Evolutionary conservation across 2,113 vertebrate genomes (phyloP).

Genomic region (Larimichthys polyactis): DNA sequence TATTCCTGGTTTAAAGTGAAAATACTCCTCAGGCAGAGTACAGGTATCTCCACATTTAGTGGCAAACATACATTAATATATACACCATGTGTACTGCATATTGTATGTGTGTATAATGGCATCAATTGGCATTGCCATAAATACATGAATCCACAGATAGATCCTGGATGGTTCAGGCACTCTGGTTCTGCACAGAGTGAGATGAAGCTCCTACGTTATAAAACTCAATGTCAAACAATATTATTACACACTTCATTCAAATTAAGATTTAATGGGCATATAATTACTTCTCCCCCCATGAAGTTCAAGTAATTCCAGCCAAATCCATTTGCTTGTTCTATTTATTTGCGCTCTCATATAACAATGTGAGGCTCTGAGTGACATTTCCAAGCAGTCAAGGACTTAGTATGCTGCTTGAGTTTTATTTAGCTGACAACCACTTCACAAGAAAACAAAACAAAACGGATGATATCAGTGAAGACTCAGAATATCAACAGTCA

Average conservation of each 20-base stretch:
- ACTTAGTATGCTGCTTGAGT: constrained; percentile 17
- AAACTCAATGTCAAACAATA: constrained; percentile 74
- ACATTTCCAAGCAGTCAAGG: constrained; percentile 33
- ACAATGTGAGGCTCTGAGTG: constrained; percentile 42
- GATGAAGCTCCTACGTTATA: constrained; percentile 23
- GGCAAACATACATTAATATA: neutral
- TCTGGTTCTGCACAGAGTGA: neutral
- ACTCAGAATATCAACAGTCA: constrained; percentile 2
- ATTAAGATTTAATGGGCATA: constrained; percentile 73
- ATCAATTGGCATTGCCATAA: neutral
- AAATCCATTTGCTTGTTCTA: constrained; percentile 53
- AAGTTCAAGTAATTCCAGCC: constrained; percentile 51
- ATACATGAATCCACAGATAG: neutral
- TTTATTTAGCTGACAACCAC: constrained; percentile 13
- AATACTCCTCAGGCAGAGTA: neutral
- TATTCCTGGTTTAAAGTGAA: neutral
- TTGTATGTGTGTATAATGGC: neutral
- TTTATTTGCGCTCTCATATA: constrained; percentile 54
- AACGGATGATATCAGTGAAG: neutral
- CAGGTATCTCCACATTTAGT: neutral
- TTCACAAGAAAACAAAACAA: neutral
- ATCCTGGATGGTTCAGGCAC: neutral
- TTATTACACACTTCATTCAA: constrained; percentile 71
- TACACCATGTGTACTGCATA: neutral
- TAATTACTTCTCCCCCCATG: constrained; percentile 66